Evolutionary conservation across 2,888 invertebrate species (phyloP), one percentile per base, ranked within the genome.

Genomic region (Thera obeliscata): DNA sequence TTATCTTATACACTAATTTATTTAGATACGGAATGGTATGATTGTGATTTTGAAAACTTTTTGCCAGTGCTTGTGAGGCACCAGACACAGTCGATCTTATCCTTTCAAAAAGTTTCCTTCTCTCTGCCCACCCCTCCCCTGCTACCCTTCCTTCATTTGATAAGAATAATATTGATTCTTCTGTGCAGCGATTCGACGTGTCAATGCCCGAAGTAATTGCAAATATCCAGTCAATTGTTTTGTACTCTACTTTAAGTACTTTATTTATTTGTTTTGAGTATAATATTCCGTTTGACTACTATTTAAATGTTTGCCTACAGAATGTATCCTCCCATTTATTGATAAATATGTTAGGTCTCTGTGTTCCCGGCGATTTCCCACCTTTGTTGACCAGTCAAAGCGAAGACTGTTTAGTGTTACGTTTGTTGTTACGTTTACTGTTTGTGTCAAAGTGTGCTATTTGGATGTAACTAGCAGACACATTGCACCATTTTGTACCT

Each of bases 1-100:
- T 88, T 88, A 87, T 89, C 83, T 82, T 86, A 87, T 89, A 90
- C 87, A 89, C 87, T 88, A 91, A 92, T 91, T 93, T 93, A 93
- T 93, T 93, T 90, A 88, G 81, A 81, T 85, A 87, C 82, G 82
- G 83, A 83, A 85, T 86, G 86, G 86, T 85, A 87, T 86, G 87
- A 85, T 86, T 86, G 87, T 85, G 84, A 85, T 87, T 89, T 83
- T 81, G 77, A 82, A 82, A 85, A 86, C 81, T 80, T 76, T 78
- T 81, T 84, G 83, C 82, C 81, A 83, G 83, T 83, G 82, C 83
- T 84, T 80, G 80, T 78, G 83, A 81, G 83, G 84, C 85, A 83
- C 83, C 76, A 78, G 80, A 81, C 81, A 80, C 81, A 76, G 81
- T 81, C 78, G 80, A 66, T 67, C 56, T 69, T 61, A 69, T 35